phyloP scores from a whole-genome alignment of 2,797 vertebrate genomes.

The Neostethus bicornis region DNA sequence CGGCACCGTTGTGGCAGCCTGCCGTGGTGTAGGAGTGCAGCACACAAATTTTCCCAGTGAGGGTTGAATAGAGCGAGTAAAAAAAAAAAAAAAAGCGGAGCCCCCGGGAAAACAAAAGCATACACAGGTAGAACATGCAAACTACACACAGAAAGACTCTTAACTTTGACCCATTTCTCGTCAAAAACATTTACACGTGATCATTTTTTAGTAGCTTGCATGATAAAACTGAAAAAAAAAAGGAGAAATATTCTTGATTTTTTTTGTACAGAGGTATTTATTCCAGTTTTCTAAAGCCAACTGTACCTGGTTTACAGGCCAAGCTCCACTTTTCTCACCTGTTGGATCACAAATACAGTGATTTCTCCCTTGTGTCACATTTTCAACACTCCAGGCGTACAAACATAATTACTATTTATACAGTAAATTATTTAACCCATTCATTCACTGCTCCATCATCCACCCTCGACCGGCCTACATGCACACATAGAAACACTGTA shows the following conservation, averaged over 20 bases:
- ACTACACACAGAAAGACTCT: no score
- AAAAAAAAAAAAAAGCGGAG: no score
- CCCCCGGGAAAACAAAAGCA: no score
- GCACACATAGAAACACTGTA: constrained; percentile 57
- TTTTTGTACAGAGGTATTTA: constrained; percentile 58
- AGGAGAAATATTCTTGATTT: background rate
- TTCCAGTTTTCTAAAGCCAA: constrained; percentile 58
- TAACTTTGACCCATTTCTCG: no score
- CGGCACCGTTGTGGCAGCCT: no score
- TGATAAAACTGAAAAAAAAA: no score
- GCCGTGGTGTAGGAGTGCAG: no score
- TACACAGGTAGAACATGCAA: no score
- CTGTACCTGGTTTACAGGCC: constrained; percentile 39
- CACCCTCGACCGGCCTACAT: constrained; percentile 18
- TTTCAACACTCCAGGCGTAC: constrained; percentile 55
- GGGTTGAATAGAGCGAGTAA: no score
- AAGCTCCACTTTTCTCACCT: constrained; percentile 41
- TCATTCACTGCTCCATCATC: constrained; percentile 37
- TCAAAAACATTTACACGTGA: no score
- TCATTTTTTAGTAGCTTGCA: no score
- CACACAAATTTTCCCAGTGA: no score
- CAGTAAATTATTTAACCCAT: constrained; percentile 54
- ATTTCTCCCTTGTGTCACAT: constrained; percentile 41
- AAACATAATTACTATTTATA: constrained; percentile 62
- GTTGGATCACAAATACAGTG: constrained; percentile 47